These are phyloP conservation scores for Chaenodraco wilsoni DNA, from an alignment of 2,797 vertebrate species.

Conservation along the genomic window DNA sequence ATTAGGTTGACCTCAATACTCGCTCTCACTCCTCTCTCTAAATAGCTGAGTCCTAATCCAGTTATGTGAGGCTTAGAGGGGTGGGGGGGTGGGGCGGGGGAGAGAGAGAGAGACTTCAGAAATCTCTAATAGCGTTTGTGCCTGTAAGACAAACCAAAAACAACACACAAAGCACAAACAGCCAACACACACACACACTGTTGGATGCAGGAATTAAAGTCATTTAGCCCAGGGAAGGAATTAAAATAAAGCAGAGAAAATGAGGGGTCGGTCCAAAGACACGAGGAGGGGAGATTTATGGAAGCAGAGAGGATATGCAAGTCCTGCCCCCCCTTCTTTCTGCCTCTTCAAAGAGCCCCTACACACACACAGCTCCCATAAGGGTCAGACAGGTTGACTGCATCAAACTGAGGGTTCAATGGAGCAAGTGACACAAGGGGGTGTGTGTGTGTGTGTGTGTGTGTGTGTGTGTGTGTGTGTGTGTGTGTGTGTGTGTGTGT, in stretches of 20 bases:
- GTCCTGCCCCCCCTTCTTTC: background rate
- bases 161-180: conserved; percentile 52
- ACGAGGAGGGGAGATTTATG: conserved; percentile 14
- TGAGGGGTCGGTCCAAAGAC: conserved; percentile 26
- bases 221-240: conserved; percentile 46
- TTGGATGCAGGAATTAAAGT: conserved; percentile 55
- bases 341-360: background rate
- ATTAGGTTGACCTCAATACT: conserved; percentile 77
- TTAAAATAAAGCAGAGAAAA: conserved; percentile 49
- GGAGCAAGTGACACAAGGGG: conserved; percentile 50
- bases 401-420: conserved; percentile 61
- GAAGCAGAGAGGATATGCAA: conserved; percentile 8
- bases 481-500: too few species aligned
- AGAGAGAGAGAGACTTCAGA: too few species aligned
- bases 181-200: conserved; percentile 40
- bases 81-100: background rate
- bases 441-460: conserved; percentile 7
- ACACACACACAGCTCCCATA: conserved; percentile 23
- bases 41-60: conserved; percentile 73
- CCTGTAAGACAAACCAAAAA: conserved; percentile 70
- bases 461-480: conserved; percentile 5
- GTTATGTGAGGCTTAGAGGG: conserved; percentile 61
- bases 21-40: conserved; percentile 51
- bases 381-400: conserved; percentile 56
- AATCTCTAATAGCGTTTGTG: conserved; percentile 67